Percentiles rank a stretch among this genome's conserved stretches.
Evolutionary conservation across 1,140 invertebrate genomes (phyloP).

Genomic region (Homarus americanus): DNA sequence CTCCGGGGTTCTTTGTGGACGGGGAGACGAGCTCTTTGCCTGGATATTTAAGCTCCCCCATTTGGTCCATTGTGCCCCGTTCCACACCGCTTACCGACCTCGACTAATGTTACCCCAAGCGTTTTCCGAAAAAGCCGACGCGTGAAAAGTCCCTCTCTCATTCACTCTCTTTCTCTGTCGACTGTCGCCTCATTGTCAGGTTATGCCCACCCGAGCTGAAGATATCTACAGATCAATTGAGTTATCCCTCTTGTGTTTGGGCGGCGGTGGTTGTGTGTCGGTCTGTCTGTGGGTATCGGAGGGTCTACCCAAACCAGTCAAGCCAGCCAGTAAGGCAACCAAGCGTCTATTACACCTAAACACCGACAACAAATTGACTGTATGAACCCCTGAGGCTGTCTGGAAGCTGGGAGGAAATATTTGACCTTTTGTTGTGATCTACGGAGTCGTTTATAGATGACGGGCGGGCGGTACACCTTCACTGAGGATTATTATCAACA

Average conservation of each 20-base stretch:
- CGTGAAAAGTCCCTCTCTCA: neutral
- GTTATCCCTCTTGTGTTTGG: neutral
- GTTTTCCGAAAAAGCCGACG: neutral
- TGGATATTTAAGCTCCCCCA: too few relatives aligned
- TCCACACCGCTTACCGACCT: neutral
- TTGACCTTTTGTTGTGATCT: too few relatives aligned
- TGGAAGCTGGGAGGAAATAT: too few relatives aligned
- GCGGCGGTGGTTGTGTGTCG: neutral
- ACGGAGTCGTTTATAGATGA: too few relatives aligned
- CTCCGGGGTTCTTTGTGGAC: neutral
- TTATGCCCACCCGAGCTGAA: neutral
- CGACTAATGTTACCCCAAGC: too few relatives aligned
- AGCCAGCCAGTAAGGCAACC: too few relatives aligned
- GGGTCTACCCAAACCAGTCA: too few relatives aligned
- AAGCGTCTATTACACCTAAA: too few relatives aligned
- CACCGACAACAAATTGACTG: too few relatives aligned
- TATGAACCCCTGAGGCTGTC: too few relatives aligned
- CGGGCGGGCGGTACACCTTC: too few relatives aligned
- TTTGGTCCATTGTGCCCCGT: neutral
- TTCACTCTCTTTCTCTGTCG: neutral
- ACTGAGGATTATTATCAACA: too few relatives aligned
- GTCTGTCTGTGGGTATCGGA: neutral
- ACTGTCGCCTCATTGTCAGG: neutral
- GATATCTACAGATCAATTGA: neutral
- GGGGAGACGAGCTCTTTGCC: neutral